Conservation (phyloP, 1,140 invertebrate genomes). For the Drosophila truncata region DNA sequence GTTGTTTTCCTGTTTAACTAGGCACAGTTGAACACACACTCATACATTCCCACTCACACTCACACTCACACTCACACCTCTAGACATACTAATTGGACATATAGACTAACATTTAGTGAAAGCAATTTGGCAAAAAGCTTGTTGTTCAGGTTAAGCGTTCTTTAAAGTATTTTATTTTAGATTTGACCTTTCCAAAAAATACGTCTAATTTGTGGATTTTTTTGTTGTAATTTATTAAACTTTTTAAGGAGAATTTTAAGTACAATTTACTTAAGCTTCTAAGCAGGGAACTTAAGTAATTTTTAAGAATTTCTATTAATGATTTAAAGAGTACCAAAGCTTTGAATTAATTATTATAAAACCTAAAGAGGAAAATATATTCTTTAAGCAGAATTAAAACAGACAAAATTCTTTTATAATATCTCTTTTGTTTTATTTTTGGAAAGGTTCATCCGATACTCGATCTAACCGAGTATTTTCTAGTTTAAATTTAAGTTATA, state of each 20-base stretch:
- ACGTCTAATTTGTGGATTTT: neutral
- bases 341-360: neutral
- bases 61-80: constrained; percentile 24
- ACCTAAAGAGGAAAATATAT: neutral
- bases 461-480: constrained; percentile 2
- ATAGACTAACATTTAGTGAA: constrained; percentile 62
- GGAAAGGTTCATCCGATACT: constrained; percentile 5
- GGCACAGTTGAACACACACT: constrained; percentile 1
- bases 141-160: constrained; percentile 22
- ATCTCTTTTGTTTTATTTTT: neutral
- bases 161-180: constrained; percentile 30
- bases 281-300: too few species aligned
- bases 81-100: constrained; percentile 43
- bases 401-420: neutral
- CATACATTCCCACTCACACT: too few species aligned
- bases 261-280: too few species aligned
- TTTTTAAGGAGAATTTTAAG: neutral
- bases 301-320: neutral
- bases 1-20: constrained; percentile 25
- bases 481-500: constrained; percentile 4
- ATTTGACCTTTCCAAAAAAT: constrained; percentile 11
- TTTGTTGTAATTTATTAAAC: neutral
- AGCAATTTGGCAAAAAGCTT: constrained; percentile 46
- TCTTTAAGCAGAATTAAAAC: neutral
- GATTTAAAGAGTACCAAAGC: neutral